These are phyloP conservation scores for Sphaerophoria rueppellii DNA, from an alignment of 2,888 invertebrate species.

Conservation along the genomic window DNA sequence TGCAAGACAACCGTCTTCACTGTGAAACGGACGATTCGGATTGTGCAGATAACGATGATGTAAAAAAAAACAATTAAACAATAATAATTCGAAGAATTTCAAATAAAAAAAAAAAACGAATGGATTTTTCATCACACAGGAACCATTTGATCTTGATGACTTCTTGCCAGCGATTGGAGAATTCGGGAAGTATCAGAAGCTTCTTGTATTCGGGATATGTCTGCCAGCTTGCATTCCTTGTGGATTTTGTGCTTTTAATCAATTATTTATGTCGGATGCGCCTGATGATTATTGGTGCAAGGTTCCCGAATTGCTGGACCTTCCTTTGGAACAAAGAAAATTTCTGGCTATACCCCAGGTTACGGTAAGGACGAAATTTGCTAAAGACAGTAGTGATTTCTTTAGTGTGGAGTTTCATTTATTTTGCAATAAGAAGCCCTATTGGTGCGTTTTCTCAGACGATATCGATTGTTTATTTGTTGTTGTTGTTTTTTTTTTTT, in stretches of 20 bases:
- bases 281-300: slow-evolving; percentile 94
- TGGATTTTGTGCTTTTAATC: slow-evolving; percentile 96
- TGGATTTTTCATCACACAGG: slow-evolving; percentile 74
- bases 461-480: slow-evolving; percentile 14
- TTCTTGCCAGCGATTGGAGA: slow-evolving; percentile 93
- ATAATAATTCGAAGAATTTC: not conserved
- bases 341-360: slow-evolving; percentile 86
- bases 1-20: slow-evolving; percentile 63
- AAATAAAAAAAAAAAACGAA: slow-evolving; percentile 13
- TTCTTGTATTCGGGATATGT: slow-evolving; percentile 92
- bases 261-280: slow-evolving; percentile 95
- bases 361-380: slow-evolving; percentile 80
- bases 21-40: slow-evolving; percentile 66
- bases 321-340: slow-evolving; percentile 85
- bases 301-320: slow-evolving; percentile 86
- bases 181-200: slow-evolving; percentile 94
- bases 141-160: slow-evolving; percentile 90
- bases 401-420: slow-evolving; percentile 13
- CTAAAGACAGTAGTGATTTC: not conserved
- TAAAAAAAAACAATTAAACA: slow-evolving; percentile 46
- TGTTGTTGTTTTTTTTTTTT: not conserved
- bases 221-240: slow-evolving; percentile 94
- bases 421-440: slow-evolving; percentile 59
- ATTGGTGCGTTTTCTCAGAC: slow-evolving; percentile 48
- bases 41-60: slow-evolving; percentile 67